A percentile compares a stretch with the other conserved stretches of the same genome.
Conservation (phyloP, 2,797 vertebrate species). For the Pitangus sulphuratus region DNA sequence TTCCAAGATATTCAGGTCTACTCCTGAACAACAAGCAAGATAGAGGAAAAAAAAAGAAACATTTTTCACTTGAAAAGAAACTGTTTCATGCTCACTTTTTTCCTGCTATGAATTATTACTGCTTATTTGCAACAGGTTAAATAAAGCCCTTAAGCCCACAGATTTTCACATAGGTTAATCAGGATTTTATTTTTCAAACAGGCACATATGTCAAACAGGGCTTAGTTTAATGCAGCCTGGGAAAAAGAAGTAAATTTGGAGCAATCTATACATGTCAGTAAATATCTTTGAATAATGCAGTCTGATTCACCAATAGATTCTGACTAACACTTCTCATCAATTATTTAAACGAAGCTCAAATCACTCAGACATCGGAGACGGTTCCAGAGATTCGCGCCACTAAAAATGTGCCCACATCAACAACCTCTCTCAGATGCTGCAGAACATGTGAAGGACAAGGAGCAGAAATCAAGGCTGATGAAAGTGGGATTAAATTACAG, state of each 20-base stretch:
- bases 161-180: not conserved
- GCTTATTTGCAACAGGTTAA: not conserved
- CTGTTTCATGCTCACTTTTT: not conserved
- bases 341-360: constrained; percentile 82
- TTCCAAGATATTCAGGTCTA: not conserved
- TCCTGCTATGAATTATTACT: not conserved
- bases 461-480: not conserved
- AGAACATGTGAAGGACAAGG: constrained; percentile 25
- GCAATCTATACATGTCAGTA: not conserved
- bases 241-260: not conserved
- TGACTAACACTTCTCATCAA: constrained; percentile 69
- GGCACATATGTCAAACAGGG: not conserved
- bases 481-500: not conserved
- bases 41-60: not conserved
- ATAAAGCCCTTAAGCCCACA: not conserved
- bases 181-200: not conserved
- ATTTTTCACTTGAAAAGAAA: not conserved
- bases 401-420: constrained; percentile 59
- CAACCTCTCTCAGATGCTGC: constrained; percentile 30
- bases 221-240: not conserved
- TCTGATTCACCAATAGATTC: constrained; percentile 22
- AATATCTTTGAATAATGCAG: constrained; percentile 38
- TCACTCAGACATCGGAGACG: constrained; percentile 73
- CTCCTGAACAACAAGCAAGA: not conserved
- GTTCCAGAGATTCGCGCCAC: constrained; percentile 76